Percentiles rank a stretch among this genome's conserved stretches.
phyloP scores from a whole-genome alignment of 2,797 vertebrate genomes.

The Sternotherus odoratus region DNA sequence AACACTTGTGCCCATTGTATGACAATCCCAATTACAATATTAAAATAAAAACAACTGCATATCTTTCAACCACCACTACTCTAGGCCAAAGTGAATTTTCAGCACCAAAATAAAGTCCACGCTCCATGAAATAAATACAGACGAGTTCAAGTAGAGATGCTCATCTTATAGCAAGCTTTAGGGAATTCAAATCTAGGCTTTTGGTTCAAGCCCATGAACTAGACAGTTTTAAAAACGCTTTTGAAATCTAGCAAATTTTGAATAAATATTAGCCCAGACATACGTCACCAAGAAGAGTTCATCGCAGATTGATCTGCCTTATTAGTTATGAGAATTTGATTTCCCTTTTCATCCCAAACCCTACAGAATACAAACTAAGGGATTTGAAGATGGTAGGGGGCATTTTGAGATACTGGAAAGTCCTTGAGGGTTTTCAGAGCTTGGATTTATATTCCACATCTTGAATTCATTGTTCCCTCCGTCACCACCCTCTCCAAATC shows the following conservation, averaged over 20 bases:
- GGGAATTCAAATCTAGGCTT: slow-evolving; percentile 46
- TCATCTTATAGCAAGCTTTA: background rate
- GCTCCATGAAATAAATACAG: background rate
- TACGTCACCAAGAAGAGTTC: slow-evolving; percentile 61
- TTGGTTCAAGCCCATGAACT: background rate
- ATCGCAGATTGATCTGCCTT: slow-evolving; percentile 62
- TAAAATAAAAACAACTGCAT: background rate
- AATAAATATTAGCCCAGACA: slow-evolving; percentile 26
- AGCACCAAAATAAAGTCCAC: background rate
- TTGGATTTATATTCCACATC: slow-evolving; percentile 74
- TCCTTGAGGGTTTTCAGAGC: slow-evolving; percentile 35
- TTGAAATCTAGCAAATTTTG: slow-evolving; percentile 41
- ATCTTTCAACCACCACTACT: background rate
- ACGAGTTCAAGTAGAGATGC: background rate
- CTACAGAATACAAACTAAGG: slow-evolving; percentile 37
- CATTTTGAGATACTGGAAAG: slow-evolving; percentile 42
- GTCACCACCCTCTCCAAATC: slow-evolving; percentile 66
- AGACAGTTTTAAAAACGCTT: background rate
- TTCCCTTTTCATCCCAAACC: slow-evolving; percentile 38
- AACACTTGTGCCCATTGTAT: background rate
- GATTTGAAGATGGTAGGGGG: background rate
- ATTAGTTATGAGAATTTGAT: slow-evolving; percentile 70
- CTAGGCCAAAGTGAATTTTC: background rate
- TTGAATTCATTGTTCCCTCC: slow-evolving; percentile 64
- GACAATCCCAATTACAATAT: background rate